Evolutionary conservation across 2,113 vertebrate species (phyloP).

Genomic region (Dissostichus mawsoni): DNA sequence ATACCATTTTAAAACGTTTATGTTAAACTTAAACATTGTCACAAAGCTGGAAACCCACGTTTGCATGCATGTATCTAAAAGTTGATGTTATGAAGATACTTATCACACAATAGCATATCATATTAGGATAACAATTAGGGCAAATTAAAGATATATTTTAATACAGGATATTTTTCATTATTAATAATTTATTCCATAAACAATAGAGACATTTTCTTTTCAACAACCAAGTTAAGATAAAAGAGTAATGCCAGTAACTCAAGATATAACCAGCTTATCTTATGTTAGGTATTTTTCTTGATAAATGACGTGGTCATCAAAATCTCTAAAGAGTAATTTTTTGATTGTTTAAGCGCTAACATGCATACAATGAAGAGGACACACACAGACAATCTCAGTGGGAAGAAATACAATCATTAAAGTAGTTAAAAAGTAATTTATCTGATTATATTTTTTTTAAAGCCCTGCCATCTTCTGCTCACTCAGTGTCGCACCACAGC

Average conservation of each 20-base stretch:
- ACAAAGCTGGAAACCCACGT: neutral
- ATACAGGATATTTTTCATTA: neutral
- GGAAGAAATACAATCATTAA: neutral
- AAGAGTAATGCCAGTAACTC: neutral
- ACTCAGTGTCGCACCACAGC: constrained; percentile 9
- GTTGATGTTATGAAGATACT: neutral
- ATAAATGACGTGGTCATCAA: neutral
- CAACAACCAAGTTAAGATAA: no score
- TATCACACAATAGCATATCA: neutral
- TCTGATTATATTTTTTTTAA: neutral
- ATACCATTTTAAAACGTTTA: neutral
- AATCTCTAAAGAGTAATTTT: neutral
- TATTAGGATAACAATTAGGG: neutral
- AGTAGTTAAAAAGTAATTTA: neutral
- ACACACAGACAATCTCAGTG: no score
- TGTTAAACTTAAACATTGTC: neutral
- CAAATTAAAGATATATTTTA: neutral
- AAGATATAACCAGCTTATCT: no score
- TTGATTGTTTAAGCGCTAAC: neutral
- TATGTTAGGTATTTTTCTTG: neutral
- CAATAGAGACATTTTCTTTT: neutral
- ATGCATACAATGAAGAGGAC: neutral
- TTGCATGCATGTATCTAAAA: neutral
- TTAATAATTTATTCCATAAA: neutral
- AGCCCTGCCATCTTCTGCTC: neutral